A percentile compares a stretch with the other conserved stretches of the same genome.
These are phyloP conservation scores for Melanotaenia boesemani DNA, from an alignment of 2,797 vertebrate species.

Conservation along the genomic window DNA sequence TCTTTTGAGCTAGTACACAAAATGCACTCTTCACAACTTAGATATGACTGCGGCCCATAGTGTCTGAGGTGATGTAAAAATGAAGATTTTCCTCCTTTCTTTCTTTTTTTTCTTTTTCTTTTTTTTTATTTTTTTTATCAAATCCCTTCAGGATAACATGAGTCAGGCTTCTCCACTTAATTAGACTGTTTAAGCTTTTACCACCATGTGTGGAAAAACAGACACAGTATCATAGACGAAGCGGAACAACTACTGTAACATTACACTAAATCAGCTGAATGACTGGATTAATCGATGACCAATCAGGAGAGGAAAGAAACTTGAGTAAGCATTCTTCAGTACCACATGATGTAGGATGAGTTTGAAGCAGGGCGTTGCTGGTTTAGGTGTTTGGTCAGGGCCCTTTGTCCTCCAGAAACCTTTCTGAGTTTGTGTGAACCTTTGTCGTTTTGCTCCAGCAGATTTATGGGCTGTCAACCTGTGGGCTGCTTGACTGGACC, in stretches of 20 bases:
- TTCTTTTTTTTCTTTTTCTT: too few species aligned
- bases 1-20: conserved; percentile 45
- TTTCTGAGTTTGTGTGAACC: conserved; percentile 23
- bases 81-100: conserved; percentile 6
- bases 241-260: background rate
- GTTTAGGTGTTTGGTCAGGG: conserved; percentile 4
- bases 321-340: background rate
- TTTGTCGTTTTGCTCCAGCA: conserved; percentile 42
- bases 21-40: conserved; percentile 50
- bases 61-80: conserved; percentile 39
- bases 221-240: conserved; percentile 5
- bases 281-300: background rate
- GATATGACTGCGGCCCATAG: conserved; percentile 58
- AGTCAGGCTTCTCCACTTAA: conserved; percentile 66
- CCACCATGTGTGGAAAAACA: conserved; percentile 36
- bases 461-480: conserved; percentile 55
- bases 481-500: conserved; percentile 50
- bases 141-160: conserved; percentile 55
- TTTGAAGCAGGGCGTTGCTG: background rate
- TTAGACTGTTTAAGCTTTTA: conserved; percentile 29
- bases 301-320: conserved; percentile 10
- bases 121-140: conserved; percentile 24
- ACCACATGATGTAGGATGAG: background rate
- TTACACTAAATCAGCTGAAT: conserved; percentile 13
- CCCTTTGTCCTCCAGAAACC: conserved; percentile 25